A percentile compares a stretch with the other conserved stretches of the same genome.
These are phyloP conservation scores for Hylyphantes graminicola DNA, from an alignment of 1,140 invertebrate species.

Conservation along the genomic window DNA sequence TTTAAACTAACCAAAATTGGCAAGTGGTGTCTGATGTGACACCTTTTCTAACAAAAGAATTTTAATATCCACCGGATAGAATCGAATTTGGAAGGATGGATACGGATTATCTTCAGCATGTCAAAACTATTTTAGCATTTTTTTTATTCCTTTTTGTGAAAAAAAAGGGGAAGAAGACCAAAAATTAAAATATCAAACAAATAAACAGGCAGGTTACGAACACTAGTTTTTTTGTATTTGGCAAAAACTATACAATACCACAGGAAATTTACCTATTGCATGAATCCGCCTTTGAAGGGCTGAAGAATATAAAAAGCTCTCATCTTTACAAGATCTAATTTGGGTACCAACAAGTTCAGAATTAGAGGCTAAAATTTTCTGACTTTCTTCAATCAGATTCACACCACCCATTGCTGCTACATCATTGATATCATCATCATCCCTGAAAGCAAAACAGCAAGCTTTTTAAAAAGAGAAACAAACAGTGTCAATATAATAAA, in stretches of 20 bases:
- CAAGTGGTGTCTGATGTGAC: too few species aligned
- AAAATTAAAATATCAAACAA: not conserved
- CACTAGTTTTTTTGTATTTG: not conserved
- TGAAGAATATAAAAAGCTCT: slow-evolving; percentile 84
- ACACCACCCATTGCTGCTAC: slow-evolving; percentile 99
- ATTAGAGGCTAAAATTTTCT: slow-evolving; percentile 89
- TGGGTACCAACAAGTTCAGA: slow-evolving; percentile 96
- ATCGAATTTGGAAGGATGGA: too few species aligned
- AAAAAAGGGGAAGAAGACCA: too few species aligned
- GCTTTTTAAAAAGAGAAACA: not conserved
- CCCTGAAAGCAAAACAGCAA: slow-evolving; percentile 68
- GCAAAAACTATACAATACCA: not conserved
- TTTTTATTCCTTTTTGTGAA: too few species aligned
- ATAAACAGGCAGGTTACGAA: not conserved
- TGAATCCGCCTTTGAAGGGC: slow-evolving; percentile 83
- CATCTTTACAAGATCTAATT: slow-evolving; percentile 95
- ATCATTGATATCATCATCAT: slow-evolving; percentile 97
- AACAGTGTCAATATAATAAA: not conserved
- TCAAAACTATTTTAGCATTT: too few species aligned
- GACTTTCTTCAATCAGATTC: slow-evolving; percentile 96
- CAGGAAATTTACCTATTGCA: slow-evolving; percentile 74
- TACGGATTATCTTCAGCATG: too few species aligned
- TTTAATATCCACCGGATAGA: too few species aligned
- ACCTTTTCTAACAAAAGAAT: too few species aligned
- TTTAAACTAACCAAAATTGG: too few species aligned